Conservation (phyloP, 2,113 vertebrate species). For the Halichoerus grypus region DNA sequence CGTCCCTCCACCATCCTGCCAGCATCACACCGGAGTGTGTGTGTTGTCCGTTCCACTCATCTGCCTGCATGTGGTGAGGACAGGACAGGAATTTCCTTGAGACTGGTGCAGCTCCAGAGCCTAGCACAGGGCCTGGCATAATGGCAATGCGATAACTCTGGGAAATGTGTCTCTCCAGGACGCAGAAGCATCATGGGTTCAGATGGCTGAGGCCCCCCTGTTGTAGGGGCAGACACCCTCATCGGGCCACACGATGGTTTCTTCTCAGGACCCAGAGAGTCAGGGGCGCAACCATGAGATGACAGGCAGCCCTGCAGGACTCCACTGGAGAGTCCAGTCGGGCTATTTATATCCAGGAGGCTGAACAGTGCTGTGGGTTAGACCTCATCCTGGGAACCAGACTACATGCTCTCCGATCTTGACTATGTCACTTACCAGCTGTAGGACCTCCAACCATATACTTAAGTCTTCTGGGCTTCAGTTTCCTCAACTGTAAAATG, state of each 20-base stretch:
- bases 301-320: background rate
- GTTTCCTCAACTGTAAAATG: background rate
- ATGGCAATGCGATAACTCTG: accelerated
- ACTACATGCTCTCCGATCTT: background rate
- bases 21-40: background rate
- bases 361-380: accelerated
- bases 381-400: background rate
- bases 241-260: accelerated
- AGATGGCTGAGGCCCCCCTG: accelerated
- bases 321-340: accelerated
- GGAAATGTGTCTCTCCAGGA: background rate
- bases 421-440: background rate
- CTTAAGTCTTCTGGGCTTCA: background rate
- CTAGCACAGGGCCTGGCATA: background rate
- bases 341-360: background rate
- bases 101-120: too few species aligned
- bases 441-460: background rate
- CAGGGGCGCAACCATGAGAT: background rate
- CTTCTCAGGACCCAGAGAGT: background rate
- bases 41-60: too few species aligned
- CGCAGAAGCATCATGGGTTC: too few species aligned
- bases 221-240: background rate
- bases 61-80: accelerated
- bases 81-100: too few species aligned
- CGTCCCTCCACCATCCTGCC: background rate